Conservation (phyloP, 2,797 vertebrate species). For the Cygnus olor region DNA sequence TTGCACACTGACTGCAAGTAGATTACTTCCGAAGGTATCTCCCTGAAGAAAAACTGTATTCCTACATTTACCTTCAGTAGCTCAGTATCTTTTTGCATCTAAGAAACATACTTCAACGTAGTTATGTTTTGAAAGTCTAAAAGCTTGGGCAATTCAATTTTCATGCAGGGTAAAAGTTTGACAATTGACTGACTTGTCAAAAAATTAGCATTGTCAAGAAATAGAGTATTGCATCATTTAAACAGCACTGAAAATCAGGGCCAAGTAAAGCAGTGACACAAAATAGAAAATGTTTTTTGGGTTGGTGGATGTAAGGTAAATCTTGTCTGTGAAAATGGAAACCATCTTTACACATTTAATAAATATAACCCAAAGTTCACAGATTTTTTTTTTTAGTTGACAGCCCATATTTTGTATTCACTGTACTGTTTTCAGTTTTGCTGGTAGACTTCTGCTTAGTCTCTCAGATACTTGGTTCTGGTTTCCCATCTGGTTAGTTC, state of each 20-base stretch:
- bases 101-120: neutral
- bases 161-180: neutral
- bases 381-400: neutral
- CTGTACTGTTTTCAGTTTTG: neutral
- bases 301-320: neutral
- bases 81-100: neutral
- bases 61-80: neutral
- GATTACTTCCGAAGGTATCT: neutral
- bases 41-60: neutral
- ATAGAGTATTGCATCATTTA: neutral
- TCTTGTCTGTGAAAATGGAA: neutral
- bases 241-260: neutral
- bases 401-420: neutral
- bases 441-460: neutral
- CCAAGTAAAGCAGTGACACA: neutral
- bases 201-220: neutral
- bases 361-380: neutral
- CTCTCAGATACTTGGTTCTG: neutral
- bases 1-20: neutral
- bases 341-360: neutral
- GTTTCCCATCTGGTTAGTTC: neutral
- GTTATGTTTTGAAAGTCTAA: neutral
- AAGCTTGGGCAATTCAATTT: neutral
- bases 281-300: neutral
- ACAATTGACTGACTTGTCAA: neutral